Conservation (phyloP, 2,888 invertebrate genomes). For the Synergus gifuensis region DNA sequence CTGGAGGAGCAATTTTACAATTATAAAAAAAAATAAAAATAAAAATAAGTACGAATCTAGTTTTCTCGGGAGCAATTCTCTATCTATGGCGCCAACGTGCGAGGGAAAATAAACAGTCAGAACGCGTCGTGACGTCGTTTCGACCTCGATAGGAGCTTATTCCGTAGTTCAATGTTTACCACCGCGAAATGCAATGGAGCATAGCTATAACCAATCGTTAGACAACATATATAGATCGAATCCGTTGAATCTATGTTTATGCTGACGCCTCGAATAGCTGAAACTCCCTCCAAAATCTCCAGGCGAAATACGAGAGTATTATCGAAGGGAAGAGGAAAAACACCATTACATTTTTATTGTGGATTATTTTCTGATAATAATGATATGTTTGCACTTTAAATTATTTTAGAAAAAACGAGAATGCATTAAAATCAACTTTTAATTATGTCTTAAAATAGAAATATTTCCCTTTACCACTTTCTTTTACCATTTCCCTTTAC, state of each 20-base stretch:
- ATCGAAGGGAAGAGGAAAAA: not conserved
- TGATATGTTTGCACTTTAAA: too few relatives aligned
- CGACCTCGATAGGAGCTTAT: slow-evolving; percentile 41
- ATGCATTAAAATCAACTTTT: too few relatives aligned
- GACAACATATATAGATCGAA: slow-evolving; percentile 32
- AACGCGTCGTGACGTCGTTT: slow-evolving; percentile 31
- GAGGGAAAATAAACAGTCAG: slow-evolving; percentile 32
- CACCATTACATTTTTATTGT: too few relatives aligned
- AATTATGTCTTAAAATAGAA: too few relatives aligned
- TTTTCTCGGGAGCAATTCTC: slow-evolving; percentile 4
- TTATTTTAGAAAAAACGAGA: too few relatives aligned
- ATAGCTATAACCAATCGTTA: slow-evolving; percentile 41
- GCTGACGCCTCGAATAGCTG: slow-evolving; percentile 30
- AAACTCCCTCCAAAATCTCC: slow-evolving; percentile 3
- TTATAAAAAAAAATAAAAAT: not conserved
- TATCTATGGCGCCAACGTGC: slow-evolving; percentile 32
- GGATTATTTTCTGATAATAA: too few relatives aligned
- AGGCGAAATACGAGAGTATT: slow-evolving; percentile 32
- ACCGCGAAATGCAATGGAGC: slow-evolving; percentile 38
- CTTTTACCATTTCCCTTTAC: too few relatives aligned
- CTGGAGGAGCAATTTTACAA: slow-evolving; percentile 17
- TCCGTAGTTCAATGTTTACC: slow-evolving; percentile 39
- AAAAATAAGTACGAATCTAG: not conserved
- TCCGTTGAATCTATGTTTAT: slow-evolving; percentile 34
- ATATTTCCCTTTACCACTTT: too few relatives aligned